phyloP scores from a whole-genome alignment of 1,140 invertebrate genomes.

The Trachymyrmex septentrionalis region DNA sequence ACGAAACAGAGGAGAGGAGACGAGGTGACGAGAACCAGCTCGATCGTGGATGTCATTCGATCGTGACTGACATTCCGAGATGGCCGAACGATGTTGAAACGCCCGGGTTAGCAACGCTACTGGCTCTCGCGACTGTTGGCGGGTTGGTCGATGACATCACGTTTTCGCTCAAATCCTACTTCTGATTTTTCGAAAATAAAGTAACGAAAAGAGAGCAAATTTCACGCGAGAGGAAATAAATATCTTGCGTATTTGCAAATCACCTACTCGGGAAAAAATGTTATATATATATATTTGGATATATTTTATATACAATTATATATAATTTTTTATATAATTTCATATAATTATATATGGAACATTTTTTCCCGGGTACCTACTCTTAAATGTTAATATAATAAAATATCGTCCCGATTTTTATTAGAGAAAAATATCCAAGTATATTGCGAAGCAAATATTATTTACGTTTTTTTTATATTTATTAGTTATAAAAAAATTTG shows the following conservation, averaged over 20 bases:
- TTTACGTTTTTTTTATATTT: no score
- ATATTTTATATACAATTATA: no score
- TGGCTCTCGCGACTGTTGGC: neutral
- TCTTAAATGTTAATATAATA: no score
- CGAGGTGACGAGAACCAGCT: slow-evolving; percentile 74
- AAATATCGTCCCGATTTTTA: neutral
- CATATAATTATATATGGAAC: no score
- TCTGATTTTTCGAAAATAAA: neutral
- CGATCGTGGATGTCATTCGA: slow-evolving; percentile 66
- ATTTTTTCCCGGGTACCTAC: no score
- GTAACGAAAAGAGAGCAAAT: neutral
- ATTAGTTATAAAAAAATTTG: no score
- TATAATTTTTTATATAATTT: no score
- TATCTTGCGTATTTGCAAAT: no score
- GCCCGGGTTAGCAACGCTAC: neutral
- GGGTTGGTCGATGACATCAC: neutral
- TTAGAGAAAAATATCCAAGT: neutral
- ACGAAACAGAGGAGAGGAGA: slow-evolving; percentile 24
- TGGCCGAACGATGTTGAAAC: slow-evolving; percentile 57
- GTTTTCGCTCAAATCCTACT: slow-evolving; percentile 22
- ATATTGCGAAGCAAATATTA: no score
- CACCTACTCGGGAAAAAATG: no score
- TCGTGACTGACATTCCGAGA: slow-evolving; percentile 72
- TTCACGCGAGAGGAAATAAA: neutral
- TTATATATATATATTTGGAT: no score